phyloP scores from a whole-genome alignment of 1,140 invertebrate genomes.

The Olivierus martensii region DNA sequence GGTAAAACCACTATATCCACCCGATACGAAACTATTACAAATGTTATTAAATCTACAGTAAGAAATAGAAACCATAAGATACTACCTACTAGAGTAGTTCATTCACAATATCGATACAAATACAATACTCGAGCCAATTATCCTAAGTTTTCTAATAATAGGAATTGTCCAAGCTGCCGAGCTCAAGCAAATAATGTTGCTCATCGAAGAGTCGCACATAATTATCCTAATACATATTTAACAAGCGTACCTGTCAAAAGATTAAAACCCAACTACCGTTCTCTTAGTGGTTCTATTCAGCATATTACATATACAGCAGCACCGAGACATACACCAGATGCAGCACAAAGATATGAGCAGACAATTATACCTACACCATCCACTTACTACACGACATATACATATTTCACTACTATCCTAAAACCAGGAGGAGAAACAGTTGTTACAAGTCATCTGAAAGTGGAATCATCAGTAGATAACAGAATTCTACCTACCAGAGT shows the following conservation, averaged over 20 bases:
- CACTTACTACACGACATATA: slow-evolving; percentile 70
- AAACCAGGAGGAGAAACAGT: slow-evolving; percentile 6
- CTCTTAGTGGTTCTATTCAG: too few relatives aligned
- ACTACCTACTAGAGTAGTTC: slow-evolving; percentile 1
- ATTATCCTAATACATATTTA: too few relatives aligned
- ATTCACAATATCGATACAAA: not conserved
- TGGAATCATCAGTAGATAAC: slow-evolving; percentile 1
- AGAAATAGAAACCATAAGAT: slow-evolving; percentile 20
- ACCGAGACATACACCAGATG: not conserved
- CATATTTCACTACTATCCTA: slow-evolving; percentile 65
- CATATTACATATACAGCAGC: too few relatives aligned
- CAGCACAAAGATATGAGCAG: not conserved
- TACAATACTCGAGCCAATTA: too few relatives aligned
- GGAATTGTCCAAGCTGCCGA: too few relatives aligned
- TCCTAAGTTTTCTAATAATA: too few relatives aligned
- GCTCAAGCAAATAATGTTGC: too few relatives aligned
- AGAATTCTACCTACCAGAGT: not conserved
- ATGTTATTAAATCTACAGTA: slow-evolving; percentile 62
- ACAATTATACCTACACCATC: slow-evolving; percentile 4
- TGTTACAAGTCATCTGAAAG: slow-evolving; percentile 5
- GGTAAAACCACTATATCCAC: slow-evolving; percentile 68
- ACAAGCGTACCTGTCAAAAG: too few relatives aligned
- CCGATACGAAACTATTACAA: slow-evolving; percentile 71
- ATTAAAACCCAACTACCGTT: too few relatives aligned
- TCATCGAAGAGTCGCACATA: too few relatives aligned